phyloP scores from a whole-genome alignment of 1,140 invertebrate species.

The Eurosta solidaginis region DNA sequence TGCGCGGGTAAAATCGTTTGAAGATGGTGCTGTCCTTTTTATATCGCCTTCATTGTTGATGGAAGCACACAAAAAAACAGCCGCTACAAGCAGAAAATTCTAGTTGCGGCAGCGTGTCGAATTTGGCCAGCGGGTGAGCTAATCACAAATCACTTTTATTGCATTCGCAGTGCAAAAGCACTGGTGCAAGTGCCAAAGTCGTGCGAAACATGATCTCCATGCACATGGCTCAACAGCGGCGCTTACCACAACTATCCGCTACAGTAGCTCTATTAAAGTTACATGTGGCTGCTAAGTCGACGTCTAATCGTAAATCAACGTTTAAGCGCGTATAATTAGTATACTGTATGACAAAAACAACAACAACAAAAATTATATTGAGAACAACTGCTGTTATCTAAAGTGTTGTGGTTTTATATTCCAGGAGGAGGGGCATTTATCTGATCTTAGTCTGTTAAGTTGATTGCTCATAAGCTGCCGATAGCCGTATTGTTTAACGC shows the following conservation, averaged over 20 bases:
- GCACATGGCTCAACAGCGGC: neutral
- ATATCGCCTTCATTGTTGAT: no score
- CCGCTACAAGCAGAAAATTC: neutral
- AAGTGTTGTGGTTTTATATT: neutral
- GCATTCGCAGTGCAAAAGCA: neutral
- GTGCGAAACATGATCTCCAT: neutral
- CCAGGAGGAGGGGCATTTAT: no score
- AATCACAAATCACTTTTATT: constrained; percentile 18
- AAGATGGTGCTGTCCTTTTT: no score
- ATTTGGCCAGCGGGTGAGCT: neutral
- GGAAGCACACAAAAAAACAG: no score
- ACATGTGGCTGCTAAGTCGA: neutral
- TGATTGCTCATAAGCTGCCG: neutral
- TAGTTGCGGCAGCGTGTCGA: neutral
- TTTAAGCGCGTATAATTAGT: constrained; percentile 13
- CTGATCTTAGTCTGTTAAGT: neutral
- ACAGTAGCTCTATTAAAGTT: neutral
- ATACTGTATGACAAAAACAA: no score
- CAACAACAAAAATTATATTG: neutral
- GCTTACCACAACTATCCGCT: neutral
- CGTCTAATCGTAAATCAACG: constrained; percentile 2
- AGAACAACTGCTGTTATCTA: neutral
- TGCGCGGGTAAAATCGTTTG: no score
- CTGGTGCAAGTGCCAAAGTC: neutral
- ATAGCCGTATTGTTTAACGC: neutral